Evolutionary conservation across 2,888 invertebrate species (phyloP).

Genomic region (Acronicta psi): DNA sequence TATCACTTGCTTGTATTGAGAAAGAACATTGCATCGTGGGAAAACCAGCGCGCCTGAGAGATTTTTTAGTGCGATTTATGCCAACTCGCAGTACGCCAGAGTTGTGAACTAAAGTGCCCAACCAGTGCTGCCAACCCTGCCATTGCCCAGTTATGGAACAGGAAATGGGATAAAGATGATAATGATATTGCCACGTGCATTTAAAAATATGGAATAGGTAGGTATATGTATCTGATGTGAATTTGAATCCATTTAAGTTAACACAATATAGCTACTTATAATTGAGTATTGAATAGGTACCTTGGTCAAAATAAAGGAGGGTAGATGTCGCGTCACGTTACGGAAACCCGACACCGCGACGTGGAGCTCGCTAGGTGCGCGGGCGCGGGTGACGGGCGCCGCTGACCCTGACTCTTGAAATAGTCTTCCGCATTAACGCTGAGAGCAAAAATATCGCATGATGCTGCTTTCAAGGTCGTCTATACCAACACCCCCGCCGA

Average conservation of each 20-base stretch:
- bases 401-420: slow-evolving; percentile 88
- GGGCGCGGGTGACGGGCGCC: slow-evolving; percentile 79
- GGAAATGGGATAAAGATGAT: too few species aligned
- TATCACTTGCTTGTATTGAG: too few species aligned
- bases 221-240: too few species aligned
- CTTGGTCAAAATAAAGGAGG: slow-evolving; percentile 48
- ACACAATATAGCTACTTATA: background rate
- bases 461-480: slow-evolving; percentile 79
- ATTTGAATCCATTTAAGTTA: background rate
- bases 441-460: slow-evolving; percentile 88
- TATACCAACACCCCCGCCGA: slow-evolving; percentile 70
- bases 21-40: too few species aligned
- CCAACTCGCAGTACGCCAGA: too few species aligned
- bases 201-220: too few species aligned
- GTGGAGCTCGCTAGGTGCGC: slow-evolving; percentile 67
- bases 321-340: slow-evolving; percentile 67
- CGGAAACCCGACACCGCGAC: slow-evolving; percentile 76
- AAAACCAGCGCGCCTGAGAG: too few species aligned
- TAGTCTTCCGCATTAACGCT: slow-evolving; percentile 88
- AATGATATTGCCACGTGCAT: background rate
- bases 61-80: too few species aligned
- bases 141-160: too few species aligned
- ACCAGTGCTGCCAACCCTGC: too few species aligned
- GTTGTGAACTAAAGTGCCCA: too few species aligned
- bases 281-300: background rate